phyloP scores from a whole-genome alignment of 2,888 invertebrate species.

The Drosophila helvetica region DNA sequence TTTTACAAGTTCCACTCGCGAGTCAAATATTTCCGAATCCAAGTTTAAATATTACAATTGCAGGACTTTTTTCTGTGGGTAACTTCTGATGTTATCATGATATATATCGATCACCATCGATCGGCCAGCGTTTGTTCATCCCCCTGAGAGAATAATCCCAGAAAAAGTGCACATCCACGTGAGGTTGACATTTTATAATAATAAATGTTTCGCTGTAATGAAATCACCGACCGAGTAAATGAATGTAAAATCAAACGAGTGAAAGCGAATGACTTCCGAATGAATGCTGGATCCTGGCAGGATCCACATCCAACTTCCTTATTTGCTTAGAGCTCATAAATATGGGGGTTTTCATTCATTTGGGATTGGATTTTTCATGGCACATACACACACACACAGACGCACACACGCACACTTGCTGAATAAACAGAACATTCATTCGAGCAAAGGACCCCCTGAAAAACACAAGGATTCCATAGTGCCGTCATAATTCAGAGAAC shows the following conservation, averaged over 20 bases:
- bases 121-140: too few relatives aligned
- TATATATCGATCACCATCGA: too few relatives aligned
- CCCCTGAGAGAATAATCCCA: too few relatives aligned
- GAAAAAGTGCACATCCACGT: too few relatives aligned
- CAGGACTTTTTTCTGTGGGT: too few relatives aligned
- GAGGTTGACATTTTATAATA: too few relatives aligned
- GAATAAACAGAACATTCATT: conserved; percentile 38
- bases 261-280: conserved; percentile 33
- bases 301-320: conserved; percentile 28
- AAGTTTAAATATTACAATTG: too few relatives aligned
- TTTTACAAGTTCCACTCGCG: too few relatives aligned
- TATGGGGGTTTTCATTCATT: conserved; percentile 33
- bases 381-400: not conserved
- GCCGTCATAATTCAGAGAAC: conserved; percentile 36
- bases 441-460: not conserved
- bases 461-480: conserved; percentile 35
- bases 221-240: not conserved
- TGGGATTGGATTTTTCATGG: conserved; percentile 9
- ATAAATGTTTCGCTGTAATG: not conserved
- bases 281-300: conserved; percentile 7
- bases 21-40: too few relatives aligned
- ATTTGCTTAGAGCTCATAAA: conserved; percentile 43
- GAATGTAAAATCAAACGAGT: conserved; percentile 16
- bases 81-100: too few relatives aligned
- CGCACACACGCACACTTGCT: conserved; percentile 1